Conservation (phyloP, 2,888 invertebrate species). For the Troilus luridus region DNA sequence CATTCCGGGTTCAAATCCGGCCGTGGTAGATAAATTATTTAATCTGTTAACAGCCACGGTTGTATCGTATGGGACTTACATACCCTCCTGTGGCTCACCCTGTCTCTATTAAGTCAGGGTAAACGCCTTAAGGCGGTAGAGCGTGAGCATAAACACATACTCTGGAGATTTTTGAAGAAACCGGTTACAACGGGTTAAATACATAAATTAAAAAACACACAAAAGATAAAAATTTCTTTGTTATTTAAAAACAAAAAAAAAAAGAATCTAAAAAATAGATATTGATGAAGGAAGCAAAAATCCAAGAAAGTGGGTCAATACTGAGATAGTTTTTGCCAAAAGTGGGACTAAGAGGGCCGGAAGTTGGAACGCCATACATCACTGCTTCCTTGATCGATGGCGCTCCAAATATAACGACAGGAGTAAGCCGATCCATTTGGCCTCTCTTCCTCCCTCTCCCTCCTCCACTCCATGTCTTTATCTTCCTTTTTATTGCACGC, state of each 20-base stretch:
- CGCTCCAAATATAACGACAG: slow-evolving; percentile 63
- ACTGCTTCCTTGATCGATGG: slow-evolving; percentile 63
- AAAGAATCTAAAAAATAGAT: not conserved
- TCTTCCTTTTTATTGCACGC: slow-evolving; percentile 60
- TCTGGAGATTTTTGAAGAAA: not conserved
- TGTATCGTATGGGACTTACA: too few species aligned
- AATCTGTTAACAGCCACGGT: too few species aligned
- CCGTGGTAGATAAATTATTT: too few species aligned
- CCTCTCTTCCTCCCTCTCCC: slow-evolving; percentile 44
- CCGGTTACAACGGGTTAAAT: not conserved
- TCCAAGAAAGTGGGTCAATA: slow-evolving; percentile 8
- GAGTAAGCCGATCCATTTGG: slow-evolving; percentile 58
- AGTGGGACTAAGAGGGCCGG: not conserved
- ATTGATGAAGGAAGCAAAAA: not conserved
- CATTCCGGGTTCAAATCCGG: too few species aligned
- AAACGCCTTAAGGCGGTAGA: too few species aligned
- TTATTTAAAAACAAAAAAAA: not conserved
- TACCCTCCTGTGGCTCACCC: too few species aligned
- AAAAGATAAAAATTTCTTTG: not conserved
- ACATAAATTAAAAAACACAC: not conserved
- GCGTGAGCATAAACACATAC: not conserved
- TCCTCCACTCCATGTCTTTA: slow-evolving; percentile 56
- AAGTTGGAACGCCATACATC: slow-evolving; percentile 61
- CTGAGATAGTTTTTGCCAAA: not conserved
- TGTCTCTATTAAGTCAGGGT: too few species aligned